Evolutionary conservation across 2,113 vertebrate species (phyloP).

Genomic region (Coracopsis vasa): DNA sequence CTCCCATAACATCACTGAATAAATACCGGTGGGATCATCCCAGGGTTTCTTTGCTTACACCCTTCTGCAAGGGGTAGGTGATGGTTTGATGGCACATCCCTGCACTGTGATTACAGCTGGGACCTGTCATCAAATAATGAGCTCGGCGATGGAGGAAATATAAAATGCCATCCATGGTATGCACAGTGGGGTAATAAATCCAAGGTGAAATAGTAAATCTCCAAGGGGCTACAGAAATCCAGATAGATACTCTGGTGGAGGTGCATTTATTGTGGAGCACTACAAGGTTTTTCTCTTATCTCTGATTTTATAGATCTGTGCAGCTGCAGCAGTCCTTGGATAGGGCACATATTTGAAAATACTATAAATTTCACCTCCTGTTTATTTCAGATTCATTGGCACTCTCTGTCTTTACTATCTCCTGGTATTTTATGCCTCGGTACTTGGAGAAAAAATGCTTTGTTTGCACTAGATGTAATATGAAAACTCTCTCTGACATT

Average conservation of each 20-base stretch:
- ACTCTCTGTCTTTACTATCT: slow-evolving; percentile 63
- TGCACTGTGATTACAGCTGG: not conserved
- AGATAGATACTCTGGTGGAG: not conserved
- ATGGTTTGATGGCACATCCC: not conserved
- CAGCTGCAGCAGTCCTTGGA: slow-evolving; percentile 47
- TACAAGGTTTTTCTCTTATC: slow-evolving; percentile 34
- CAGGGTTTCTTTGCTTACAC: not conserved
- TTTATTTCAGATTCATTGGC: slow-evolving; percentile 65
- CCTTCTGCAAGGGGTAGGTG: not conserved
- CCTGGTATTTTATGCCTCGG: slow-evolving; percentile 69
- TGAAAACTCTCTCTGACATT: slow-evolving; percentile 69
- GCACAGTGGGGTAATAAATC: not conserved
- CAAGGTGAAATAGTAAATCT: slow-evolving; percentile 28
- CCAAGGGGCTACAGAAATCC: slow-evolving; percentile 25
- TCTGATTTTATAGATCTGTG: slow-evolving; percentile 54
- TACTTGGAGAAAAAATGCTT: slow-evolving; percentile 64
- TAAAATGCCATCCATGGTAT: not conserved
- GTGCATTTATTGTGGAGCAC: not conserved
- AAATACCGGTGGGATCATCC: not conserved
- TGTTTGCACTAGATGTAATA: slow-evolving; percentile 71
- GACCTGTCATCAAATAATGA: not conserved
- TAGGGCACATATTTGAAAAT: slow-evolving; percentile 59
- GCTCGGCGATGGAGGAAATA: not conserved
- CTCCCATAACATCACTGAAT: not conserved
- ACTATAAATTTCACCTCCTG: slow-evolving; percentile 61